These are phyloP conservation scores for Lepetodrilus schrolli DNA, from an alignment of 2,888 invertebrate species.

Conservation along the genomic window DNA sequence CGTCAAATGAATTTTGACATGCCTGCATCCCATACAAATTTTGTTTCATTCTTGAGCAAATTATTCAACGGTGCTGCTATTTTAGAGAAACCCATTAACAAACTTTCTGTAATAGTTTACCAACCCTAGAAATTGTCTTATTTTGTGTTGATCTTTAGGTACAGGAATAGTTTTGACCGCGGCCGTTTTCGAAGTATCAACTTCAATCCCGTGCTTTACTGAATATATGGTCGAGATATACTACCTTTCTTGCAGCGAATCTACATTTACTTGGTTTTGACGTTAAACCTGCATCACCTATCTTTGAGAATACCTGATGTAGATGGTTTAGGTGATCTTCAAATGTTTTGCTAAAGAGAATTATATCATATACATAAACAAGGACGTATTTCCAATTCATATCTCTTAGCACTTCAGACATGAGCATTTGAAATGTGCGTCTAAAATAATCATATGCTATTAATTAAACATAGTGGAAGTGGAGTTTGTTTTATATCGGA, in stretches of 20 bases:
- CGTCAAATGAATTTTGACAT: conserved; percentile 62
- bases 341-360: conserved; percentile 11
- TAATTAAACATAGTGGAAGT: too few species aligned
- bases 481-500: too few species aligned
- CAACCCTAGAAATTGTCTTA: conserved; percentile 43
- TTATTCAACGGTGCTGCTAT: conserved; percentile 63
- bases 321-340: conserved; percentile 31
- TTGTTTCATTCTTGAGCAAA: conserved; percentile 55
- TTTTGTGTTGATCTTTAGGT: conserved; percentile 41
- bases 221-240: conserved; percentile 29
- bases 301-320: conserved; percentile 17
- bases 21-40: conserved; percentile 58
- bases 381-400: conserved; percentile 26
- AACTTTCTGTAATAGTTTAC: conserved; percentile 73
- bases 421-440: conserved; percentile 23
- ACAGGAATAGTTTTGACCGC: conserved; percentile 41
- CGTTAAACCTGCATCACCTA: conserved; percentile 17
- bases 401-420: conserved; percentile 32
- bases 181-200: conserved; percentile 34
- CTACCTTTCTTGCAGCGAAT: conserved; percentile 31
- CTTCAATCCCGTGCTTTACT: conserved; percentile 26
- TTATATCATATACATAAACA: conserved; percentile 34
- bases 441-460: too few species aligned
- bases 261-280: conserved; percentile 34
- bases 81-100: conserved; percentile 57